Evolutionary conservation across 2,888 invertebrate genomes (phyloP), one percentile per base, ranked within the genome.

Genomic region (Pemphredon lugubris): DNA sequence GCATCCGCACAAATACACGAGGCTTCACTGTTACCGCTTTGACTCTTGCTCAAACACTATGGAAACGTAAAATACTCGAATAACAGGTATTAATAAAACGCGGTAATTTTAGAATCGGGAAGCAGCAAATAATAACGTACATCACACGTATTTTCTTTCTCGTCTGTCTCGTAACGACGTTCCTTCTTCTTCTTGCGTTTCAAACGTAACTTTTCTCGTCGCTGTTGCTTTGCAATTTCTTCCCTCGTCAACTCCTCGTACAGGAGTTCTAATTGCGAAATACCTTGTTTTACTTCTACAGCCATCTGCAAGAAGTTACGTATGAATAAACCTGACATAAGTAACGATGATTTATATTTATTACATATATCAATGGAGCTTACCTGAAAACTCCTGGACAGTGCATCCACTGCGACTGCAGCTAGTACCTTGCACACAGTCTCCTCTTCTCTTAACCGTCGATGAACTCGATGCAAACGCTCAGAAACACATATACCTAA

Each of bases 341-440:
- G 11, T 34, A n/a, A n/a, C n/a, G 9, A 34, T 9, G n/a, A 34
- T n/a, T 4, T 9, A 30, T 30, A 9, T 30, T 9, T 4, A 32
- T 32, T 44, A 23, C 5, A 4, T 26, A 34, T 7, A 37, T 4
- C 2, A 21, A 11, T 44, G 34, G 11, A 21, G 13, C 5, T 13
- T 73, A 90, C 91, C 86, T 96, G 96, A 90, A 97, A 98, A 90
- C 95, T 97, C 79, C 96, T 94, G 85, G 95, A 95, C 11, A 98
- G 91, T 3, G 97, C 96, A 87, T 97, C 96, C 0, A 97, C 94
- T 0, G 95, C 95, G 4, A 96, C 95, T 44, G 96, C 97, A 55
- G 97, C 96, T 71, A 98, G 93, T 54, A 97, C 95, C 90, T 96
- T 96, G 91, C 97, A 97, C n/a, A 97, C 96, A 86, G 96, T 95